Evolutionary conservation across 2,797 vertebrate species (phyloP).

Genomic region (Micromesistius poutassou): DNA sequence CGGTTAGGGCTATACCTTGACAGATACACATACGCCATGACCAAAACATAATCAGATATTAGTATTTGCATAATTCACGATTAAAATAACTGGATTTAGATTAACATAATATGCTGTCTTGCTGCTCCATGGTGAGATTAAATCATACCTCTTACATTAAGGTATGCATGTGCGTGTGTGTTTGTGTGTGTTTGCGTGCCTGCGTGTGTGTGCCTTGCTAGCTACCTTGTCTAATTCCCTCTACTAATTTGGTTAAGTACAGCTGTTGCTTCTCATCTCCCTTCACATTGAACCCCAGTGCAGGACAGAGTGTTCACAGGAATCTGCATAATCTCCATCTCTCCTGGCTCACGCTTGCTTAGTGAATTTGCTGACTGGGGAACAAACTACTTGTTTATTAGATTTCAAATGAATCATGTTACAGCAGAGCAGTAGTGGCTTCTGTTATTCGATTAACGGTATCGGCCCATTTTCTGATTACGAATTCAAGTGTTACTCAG

Average conservation of each 20-base stretch:
- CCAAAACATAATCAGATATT: conserved; percentile 45
- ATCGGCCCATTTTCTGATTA: not conserved
- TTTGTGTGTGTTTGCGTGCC: not conserved
- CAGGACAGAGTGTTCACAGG: not conserved
- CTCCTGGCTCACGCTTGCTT: not conserved
- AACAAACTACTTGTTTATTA: not conserved
- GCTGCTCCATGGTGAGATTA: conserved; percentile 24
- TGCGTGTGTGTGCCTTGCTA: not conserved
- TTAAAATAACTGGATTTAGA: conserved; percentile 64
- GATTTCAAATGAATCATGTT: not conserved
- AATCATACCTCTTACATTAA: conserved; percentile 11
- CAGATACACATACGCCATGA: not conserved
- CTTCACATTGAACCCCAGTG: conserved; percentile 15
- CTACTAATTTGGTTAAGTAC: conserved; percentile 11
- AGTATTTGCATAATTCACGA: conserved; percentile 62
- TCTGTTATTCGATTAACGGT: not conserved
- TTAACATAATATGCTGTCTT: conserved; percentile 48
- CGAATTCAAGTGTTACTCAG: not conserved
- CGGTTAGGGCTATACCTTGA: not conserved
- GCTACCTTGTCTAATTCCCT: conserved; percentile 13
- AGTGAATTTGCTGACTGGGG: not conserved
- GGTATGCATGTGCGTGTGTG: not conserved
- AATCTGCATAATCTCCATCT: conserved; percentile 19
- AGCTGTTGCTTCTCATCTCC: conserved; percentile 1
- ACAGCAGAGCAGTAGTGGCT: not conserved